A percentile compares a stretch with the other conserved stretches of the same genome.
These are phyloP conservation scores for Gouania willdenowi DNA, from an alignment of 2,797 vertebrate species.

Conservation along the genomic window DNA sequence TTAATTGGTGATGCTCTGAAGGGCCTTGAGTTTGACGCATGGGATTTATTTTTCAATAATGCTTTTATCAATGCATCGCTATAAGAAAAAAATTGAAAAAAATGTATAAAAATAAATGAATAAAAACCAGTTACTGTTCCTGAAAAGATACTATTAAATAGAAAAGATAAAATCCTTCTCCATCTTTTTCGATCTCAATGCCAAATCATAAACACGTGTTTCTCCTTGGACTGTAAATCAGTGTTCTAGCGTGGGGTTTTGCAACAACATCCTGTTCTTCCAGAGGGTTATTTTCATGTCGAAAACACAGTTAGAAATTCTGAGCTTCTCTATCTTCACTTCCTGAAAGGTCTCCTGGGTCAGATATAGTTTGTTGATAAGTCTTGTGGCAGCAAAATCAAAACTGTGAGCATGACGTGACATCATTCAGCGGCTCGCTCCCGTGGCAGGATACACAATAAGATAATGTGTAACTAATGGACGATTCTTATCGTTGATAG, in stretches of 20 bases:
- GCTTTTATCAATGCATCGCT: no score
- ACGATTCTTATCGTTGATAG: constrained; percentile 49
- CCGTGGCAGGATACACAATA: constrained; percentile 37
- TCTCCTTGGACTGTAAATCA: constrained; percentile 51
- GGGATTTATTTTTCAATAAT: no score
- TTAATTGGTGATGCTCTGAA: no score
- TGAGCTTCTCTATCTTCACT: constrained; percentile 20
- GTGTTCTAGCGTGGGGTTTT: constrained; percentile 36
- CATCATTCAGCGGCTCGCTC: constrained; percentile 1
- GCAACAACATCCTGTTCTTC: constrained; percentile 68
- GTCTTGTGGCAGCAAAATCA: constrained; percentile 6
- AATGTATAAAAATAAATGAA: no score
- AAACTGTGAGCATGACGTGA: constrained; percentile 3
- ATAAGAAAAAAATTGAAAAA: no score
- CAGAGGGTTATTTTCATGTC: constrained; percentile 50
- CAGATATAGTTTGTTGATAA: constrained; percentile 40
- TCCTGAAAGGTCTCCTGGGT: constrained; percentile 44
- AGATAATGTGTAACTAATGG: constrained; percentile 46
- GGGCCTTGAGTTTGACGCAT: no score
- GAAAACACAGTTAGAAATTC: constrained; percentile 39
- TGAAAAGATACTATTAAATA: constrained; percentile 15
- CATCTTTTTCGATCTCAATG: no score
- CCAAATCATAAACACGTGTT: constrained; percentile 52
- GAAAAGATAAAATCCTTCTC: no score
- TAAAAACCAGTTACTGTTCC: constrained; percentile 9